Evolutionary conservation across 2,797 vertebrate genomes (phyloP), one percentile per base, ranked within the genome.

Genomic region (Megaceryle alcyon): DNA sequence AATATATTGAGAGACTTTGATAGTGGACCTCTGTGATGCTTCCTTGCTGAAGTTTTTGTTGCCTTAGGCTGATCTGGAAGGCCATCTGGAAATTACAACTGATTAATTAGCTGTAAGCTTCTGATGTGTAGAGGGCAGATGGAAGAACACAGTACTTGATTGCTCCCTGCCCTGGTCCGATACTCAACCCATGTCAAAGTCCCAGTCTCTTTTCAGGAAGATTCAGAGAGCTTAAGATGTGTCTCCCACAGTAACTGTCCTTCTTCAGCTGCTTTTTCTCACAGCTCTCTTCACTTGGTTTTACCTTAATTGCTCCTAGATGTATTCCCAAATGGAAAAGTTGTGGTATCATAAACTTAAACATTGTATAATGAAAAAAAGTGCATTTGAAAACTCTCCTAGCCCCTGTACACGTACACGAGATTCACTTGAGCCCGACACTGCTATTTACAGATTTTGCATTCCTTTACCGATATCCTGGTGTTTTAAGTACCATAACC

Each of bases 41-140:
- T 72, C 33, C 66, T 44, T 80, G 70, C 31, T 79, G 66, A 77
- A 82, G 66, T 64, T 3, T 70, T 80, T 77, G 35, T 14, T 84
- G 91, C 92, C 82, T 68, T 39, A 79, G 92, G 96, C 72, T 48
- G 54, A 78, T 66, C 15, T 88, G 81, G 80, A 86, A 84, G 70
- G 91, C 95, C 85, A 96, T 94, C 82, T 96, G 95, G 91, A 95
- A 96, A 94, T 76, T 29, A 88, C 26, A 88, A 63, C 48, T 63
- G 72, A 92, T 86, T 94, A 94, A 96, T 93, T 92, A 96, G 87
- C 73, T 94, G 80, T 53, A 59, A 91, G 82, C 12, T 59, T 59
- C 23, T 12, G 70, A 92, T 73, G 49, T 69, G 70, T 83, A 37
- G 77, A 88, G 44, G 73, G 59, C 92, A 95, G 94, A 92, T 82